Percentiles rank a stretch among this genome's conserved stretches.
phyloP scores from a whole-genome alignment of 2,113 vertebrate species.

The Nycticebus coucang region DNA sequence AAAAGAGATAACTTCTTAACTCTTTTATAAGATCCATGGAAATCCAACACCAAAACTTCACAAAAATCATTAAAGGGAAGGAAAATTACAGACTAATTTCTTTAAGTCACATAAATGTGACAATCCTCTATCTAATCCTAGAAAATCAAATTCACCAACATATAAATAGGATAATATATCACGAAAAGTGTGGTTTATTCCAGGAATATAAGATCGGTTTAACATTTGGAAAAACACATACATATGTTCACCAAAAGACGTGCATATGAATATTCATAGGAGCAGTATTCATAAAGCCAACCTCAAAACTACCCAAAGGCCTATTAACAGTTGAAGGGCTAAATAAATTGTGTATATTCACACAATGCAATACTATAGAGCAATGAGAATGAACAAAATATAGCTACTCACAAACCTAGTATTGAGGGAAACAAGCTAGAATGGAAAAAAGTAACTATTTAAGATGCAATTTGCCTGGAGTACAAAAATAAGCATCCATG shows the following conservation, averaged over 20 bases:
- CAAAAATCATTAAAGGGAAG: background rate
- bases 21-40: background rate
- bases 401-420: slow-evolving; percentile 25
- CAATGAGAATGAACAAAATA: slow-evolving; percentile 33
- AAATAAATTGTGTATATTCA: slow-evolving; percentile 58
- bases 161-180: slow-evolving; percentile 77
- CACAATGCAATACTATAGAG: slow-evolving; percentile 10
- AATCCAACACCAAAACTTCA: background rate
- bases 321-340: slow-evolving; percentile 62
- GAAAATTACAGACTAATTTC: slow-evolving; percentile 47
- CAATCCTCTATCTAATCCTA: slow-evolving; percentile 17
- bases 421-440: slow-evolving; percentile 29
- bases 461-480: slow-evolving; percentile 33
- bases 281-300: slow-evolving; percentile 60
- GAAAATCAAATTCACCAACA: slow-evolving; percentile 68
- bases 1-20: background rate
- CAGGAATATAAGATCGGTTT: slow-evolving; percentile 73
- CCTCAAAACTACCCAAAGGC: slow-evolving; percentile 59
- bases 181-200: slow-evolving; percentile 71
- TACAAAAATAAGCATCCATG: background rate
- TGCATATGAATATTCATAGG: slow-evolving; percentile 77
- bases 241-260: slow-evolving; percentile 76
- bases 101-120: slow-evolving; percentile 44
- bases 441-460: background rate
- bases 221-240: slow-evolving; percentile 76